phyloP scores from a whole-genome alignment of 2,797 vertebrate genomes.

The Coreius guichenoti region DNA sequence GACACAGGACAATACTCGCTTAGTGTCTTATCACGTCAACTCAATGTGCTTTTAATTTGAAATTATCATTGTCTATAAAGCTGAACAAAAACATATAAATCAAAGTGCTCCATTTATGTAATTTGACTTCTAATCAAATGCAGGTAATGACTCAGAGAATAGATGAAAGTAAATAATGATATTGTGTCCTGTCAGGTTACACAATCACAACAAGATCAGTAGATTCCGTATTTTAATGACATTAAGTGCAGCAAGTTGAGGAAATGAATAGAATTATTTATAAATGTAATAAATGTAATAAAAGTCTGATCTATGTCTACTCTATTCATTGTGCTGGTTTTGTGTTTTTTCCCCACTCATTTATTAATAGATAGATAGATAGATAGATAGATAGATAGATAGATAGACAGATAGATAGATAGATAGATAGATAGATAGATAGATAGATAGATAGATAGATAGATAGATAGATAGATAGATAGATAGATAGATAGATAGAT shows the following conservation, averaged over 20 bases:
- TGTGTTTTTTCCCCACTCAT: background rate
- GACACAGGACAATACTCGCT: constrained; percentile 15
- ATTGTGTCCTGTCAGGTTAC: background rate
- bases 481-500: too few relatives aligned
- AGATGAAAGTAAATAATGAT: constrained; percentile 22
- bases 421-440: too few relatives aligned
- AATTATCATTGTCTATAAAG: background rate
- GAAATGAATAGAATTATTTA: background rate
- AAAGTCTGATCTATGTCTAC: background rate
- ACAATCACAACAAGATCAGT: constrained; percentile 3
- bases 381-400: rapidly evolving
- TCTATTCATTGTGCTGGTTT: background rate
- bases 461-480: too few relatives aligned
- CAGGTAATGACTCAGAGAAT: constrained; percentile 16
- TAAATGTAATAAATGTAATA: background rate
- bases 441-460: too few relatives aligned
- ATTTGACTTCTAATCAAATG: background rate
- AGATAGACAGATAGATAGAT: background rate
- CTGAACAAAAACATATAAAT: background rate
- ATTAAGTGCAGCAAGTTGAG: background rate
- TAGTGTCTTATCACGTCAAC: background rate
- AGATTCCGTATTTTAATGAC: background rate
- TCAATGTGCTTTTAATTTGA: constrained; percentile 5
- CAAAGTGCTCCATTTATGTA: constrained; percentile 16
- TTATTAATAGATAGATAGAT: background rate